Base-by-base conservation (phyloP, 2,113 vertebrate species). In the Oreochromis niloticus region DNA sequence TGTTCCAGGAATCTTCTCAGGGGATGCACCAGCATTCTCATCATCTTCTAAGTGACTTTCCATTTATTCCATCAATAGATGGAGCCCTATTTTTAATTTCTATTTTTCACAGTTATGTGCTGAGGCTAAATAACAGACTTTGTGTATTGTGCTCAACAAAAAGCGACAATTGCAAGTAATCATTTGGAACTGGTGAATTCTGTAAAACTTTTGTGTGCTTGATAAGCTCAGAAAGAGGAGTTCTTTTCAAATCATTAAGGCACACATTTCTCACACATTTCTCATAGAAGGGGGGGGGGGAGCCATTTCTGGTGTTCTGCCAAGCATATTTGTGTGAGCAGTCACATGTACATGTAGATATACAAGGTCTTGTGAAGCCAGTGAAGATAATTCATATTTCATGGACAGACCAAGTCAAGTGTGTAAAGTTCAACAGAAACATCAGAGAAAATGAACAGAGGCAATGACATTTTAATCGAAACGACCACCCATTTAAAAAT, bases 391-490 rank as follows among this genome's bases (percentile, higher is more conserved):
- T 95, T 95, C 93, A 92, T 83, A 94, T 94, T 95, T 95, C 93
- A 95, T 95, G 82, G 94, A 96, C 93, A 94, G 91, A 96, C 90
- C 93, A 95, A 96, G 92, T 95, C 91, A 94, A 95, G 95, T 96
- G 95, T 96, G 95, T 89, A 96, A 96, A 96, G 96, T 97, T 96
- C 95, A 96, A 95, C 89, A 95, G 92, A 96, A 96, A 96, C 94
- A 95, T 95, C 91, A 95, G 89, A 89, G 93, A 95, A 95, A 96
- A 96, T 96, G 92, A 96, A 95, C 89, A 93, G 84, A 89, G 57
- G 94, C 93, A 92, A 94, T 96, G 96, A 96, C 96, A 96, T 96
- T 96, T 96, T 95, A 96, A 96, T 96, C 92, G 54, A 93, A 95
- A 95, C 7, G 48, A 81, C 87, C 85, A 55, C 80, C 87, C 88